A percentile compares a stretch with the other conserved stretches of the same genome.
Evolutionary conservation across 1,140 invertebrate species (phyloP).

Genomic region (Lineus longissimus): DNA sequence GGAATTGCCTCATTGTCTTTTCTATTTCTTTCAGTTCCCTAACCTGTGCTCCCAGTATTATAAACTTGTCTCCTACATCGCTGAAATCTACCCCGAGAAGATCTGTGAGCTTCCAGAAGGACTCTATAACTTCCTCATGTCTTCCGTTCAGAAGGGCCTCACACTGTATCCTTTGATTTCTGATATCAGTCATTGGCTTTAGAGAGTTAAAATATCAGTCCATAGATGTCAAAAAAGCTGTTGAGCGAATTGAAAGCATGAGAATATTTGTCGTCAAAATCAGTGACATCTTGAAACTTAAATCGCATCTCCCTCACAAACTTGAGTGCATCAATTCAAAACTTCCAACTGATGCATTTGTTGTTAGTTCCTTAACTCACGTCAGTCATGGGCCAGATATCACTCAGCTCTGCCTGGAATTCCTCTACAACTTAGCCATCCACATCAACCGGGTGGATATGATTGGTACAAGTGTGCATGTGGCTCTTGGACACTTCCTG

Average conservation of each 20-base stretch:
- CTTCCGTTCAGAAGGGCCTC: conserved; percentile 67
- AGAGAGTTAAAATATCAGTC: neutral
- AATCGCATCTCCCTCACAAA: neutral
- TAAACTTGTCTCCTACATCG: conserved; percentile 65
- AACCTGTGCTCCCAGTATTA: conserved; percentile 65
- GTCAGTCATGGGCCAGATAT: conserved; percentile 63
- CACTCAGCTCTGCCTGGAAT: conserved; percentile 64
- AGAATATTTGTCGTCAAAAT: neutral
- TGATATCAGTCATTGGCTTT: neutral
- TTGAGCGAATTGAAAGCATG: neutral
- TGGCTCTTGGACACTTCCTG: conserved; percentile 64
- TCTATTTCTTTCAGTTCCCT: conserved; percentile 60
- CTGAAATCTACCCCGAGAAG: conserved; percentile 67
- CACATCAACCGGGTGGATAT: conserved; percentile 50
- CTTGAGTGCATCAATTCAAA: neutral
- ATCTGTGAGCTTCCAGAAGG: conserved; percentile 58
- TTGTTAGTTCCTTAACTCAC: conserved; percentile 24
- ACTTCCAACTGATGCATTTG: neutral
- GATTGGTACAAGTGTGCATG: conserved; percentile 53
- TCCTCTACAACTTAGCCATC: conserved; percentile 59
- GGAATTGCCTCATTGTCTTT: neutral
- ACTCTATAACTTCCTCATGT: conserved; percentile 61
- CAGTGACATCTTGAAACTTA: neutral
- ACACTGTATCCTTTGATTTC: conserved; percentile 54
- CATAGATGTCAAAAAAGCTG: neutral